Base-by-base conservation (phyloP, 2,113 vertebrate species). In the Oryzias melastigma region DNA sequence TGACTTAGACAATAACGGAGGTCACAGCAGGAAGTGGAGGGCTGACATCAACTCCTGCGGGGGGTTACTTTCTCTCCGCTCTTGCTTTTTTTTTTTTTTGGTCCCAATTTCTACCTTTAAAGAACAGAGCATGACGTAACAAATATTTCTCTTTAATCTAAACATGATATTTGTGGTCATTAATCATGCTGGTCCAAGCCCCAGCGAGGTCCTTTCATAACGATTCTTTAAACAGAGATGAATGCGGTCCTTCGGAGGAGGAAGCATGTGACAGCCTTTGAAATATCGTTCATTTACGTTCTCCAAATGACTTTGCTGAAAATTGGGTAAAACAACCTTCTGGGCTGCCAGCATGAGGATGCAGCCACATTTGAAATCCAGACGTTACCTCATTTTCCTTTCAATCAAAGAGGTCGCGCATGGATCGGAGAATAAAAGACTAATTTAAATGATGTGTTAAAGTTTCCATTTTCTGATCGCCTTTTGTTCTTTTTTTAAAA, bases 1-100 rank as follows among this genome's bases (percentile, higher is more conserved):
- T 22, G 22, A 22, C 22, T n/a, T n/a, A n/a, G n/a, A 90, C 89
- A 90, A 90, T 87, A 88, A 86, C 78, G 52, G 73, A 78, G 89
- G 88, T 90, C 89, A 83, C 29, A 48, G 68, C 44, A 14, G 70
- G 83, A 43, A 78, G 72, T 61, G 63, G 58, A 82, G 76, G 63
- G 55, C 51, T 82, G 83, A 81, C 81, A 85, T 58, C 0, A 14
- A 5, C 47, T 68, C 58, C 68, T 52, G 19, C 42, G 42, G 62
- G 47, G 51, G 78, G 66, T 67, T 78, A 68, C 78, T 81, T 66
- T 78, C 77, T 77, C 75, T 86, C 80, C 81, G 55, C 83, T 53
- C n/a, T 3, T 40, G 58, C 55, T 55, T n/a, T n/a, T n/a, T 76
- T 74, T 80, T 74, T 73, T 65, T 62, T 74, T 49, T 2, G 54